Evolutionary conservation across 2,797 vertebrate species (phyloP), one percentile per base, ranked within the genome.

Genomic region (Pristis pectinata): DNA sequence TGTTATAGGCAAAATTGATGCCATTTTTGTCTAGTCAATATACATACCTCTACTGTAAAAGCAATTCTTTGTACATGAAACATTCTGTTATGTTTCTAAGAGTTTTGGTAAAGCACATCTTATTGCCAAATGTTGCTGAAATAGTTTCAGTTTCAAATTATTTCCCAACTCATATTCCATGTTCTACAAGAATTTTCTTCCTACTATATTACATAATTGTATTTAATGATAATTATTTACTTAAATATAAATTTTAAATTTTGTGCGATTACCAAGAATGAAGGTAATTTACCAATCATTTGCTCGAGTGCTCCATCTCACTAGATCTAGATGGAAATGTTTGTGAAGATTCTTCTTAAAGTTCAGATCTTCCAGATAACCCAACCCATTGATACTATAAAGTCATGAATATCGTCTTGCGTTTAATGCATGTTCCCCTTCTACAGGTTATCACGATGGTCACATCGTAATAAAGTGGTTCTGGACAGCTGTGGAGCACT

Each of bases 391-490:
- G 56, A 61, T 91, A 19, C n/a, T 64, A 72, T 37, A 70, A 17
- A 44, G 67, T 30, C 15, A 27, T 1, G 22, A 53, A 74, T 53
- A 13, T 94, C 92, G 17, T 95, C 95, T 95, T 95, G 94, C 77
- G 95, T 95, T 83, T n/a, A 22, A 83, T 80, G 93, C 80, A 95
- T 94, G 95, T 61, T 83, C 37, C 4, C 64, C 53, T 87, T 3
- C 3, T 95, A 94, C 95, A 99, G 99, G 99, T 96, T 99, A 99
- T 96, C 99, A 99, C 1, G 98, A 99, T 0, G 98, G 98, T 0
- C 99, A 99, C 96, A 98, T 99, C 0, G 98, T 99, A 95, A 99
- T 99, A 96, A 97, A 98, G 11, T 99, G 99, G 98, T 99, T 99
- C 96, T 99, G 99, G 99, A 98, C 97, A 0, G 98, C 98, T 0